Conservation (phyloP, 2,113 vertebrate genomes). For the Phycodurus eques region DNA sequence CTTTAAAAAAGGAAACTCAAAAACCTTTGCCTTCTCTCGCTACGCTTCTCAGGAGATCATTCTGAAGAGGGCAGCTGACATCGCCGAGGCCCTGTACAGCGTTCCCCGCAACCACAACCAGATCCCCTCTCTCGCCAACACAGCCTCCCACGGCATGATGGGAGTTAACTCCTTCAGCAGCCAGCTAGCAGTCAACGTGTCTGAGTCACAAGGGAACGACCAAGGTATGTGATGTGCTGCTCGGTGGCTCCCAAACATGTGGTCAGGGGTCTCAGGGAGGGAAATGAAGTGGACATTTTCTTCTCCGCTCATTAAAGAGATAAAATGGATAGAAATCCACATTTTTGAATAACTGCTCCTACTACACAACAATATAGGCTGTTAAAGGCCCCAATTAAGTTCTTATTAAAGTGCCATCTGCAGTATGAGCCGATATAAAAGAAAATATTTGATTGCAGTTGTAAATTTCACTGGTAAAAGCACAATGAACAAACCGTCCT, state of each 20-base stretch:
- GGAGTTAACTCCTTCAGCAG: conserved; percentile 99
- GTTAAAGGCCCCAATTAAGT: conserved; percentile 23
- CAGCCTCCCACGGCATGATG: conserved; percentile 98
- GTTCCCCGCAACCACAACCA: conserved; percentile 99
- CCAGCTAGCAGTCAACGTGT: conserved; percentile 97
- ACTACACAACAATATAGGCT: conserved; percentile 3
- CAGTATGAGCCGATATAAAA: conserved; percentile 18
- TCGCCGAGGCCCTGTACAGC: conserved; percentile 96
- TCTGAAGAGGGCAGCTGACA: conserved; percentile 97
- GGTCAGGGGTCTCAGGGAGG: conserved; percentile 19
- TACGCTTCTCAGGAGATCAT: conserved; percentile 88
- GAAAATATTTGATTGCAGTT: conserved; percentile 14
- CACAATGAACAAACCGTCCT: conserved; percentile 36
- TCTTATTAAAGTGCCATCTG: conserved; percentile 22
- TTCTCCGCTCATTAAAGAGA: background rate
- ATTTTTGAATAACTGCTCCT: background rate
- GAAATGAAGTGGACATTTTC: background rate
- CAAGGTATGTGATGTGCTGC: conserved; percentile 80
- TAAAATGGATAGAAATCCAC: background rate
- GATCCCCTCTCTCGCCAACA: conserved; percentile 96
- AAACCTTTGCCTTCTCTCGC: conserved; percentile 44
- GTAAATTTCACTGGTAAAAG: conserved; percentile 29
- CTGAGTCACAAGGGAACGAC: conserved; percentile 97
- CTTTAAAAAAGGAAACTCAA: conserved; percentile 36
- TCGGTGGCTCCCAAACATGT: conserved; percentile 35